Evolutionary conservation across 2,888 invertebrate genomes (phyloP), one percentile per base, ranked within the genome.

Genomic region (Melipona beecheii): DNA sequence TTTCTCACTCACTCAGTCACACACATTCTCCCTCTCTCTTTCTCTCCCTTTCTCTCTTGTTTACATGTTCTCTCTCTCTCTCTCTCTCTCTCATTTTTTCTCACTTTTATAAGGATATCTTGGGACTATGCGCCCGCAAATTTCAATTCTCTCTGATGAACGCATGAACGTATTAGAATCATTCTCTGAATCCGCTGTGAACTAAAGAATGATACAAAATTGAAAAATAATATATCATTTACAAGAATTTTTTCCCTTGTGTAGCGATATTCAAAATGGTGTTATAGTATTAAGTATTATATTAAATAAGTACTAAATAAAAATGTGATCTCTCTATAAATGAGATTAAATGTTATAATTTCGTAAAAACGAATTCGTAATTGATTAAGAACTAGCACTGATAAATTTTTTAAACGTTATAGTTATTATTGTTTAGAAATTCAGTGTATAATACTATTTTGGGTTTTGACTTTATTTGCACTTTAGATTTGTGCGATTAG

Each of bases 81-180:
- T 36, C 75, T n/a, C 65, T 27, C 54, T 66, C 64, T 49, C 62
- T 70, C 74, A 68, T 70, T 86, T 75, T 82, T 78, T 82, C 73
- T 75, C 71, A 81, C 68, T 82, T 77, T 87, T 69, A 81, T 75
- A 86, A 91, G 87, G 84, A 79, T 86, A 85, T 81, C 73, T 87
- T 78, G 69, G 84, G 88, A 86, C 82, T 58, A 84, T 83, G 82
- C 36, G 84, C 81, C 86, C 84, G 65, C 91, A 90, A 90, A 90
- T 90, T 89, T 90, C 90, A 84, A 90, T 86, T 86, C 89, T 90
- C 90, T 90, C 87, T 84, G 83, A 85, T 83, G 82, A 79, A 84
- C 77, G 74, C 72, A 75, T 65, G 81, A 68, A 86, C 66, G 76
- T 70, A 83, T 77, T 75, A 62, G 75, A 83, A 77, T 72, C 52